phyloP scores from a whole-genome alignment of 2,113 vertebrate genomes.

The Balaeniceps rex region DNA sequence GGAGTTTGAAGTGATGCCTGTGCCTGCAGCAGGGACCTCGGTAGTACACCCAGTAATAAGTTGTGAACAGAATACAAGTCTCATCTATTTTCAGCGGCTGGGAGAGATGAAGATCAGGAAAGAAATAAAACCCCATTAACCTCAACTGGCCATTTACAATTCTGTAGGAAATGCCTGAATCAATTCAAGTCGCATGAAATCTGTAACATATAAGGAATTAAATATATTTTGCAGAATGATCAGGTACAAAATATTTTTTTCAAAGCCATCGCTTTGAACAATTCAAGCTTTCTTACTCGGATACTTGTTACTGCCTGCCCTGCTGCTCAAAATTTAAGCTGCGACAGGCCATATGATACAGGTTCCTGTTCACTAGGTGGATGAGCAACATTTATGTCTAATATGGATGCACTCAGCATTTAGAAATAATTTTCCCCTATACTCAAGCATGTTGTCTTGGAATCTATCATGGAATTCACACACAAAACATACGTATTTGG shows the following conservation, averaged over 20 bases:
- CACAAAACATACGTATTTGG: slow-evolving; percentile 1
- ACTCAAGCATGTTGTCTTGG: neutral
- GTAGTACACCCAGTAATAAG: neutral
- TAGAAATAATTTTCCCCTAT: neutral
- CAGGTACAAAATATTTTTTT: neutral
- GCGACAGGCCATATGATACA: neutral
- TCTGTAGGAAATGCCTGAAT: neutral
- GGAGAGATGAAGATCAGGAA: neutral
- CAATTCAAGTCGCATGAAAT: neutral
- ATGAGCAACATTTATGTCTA: neutral
- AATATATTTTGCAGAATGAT: neutral
- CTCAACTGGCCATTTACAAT: neutral
- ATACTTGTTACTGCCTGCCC: slow-evolving; percentile 6
- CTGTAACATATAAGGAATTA: neutral
- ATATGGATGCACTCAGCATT: neutral
- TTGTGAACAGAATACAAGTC: neutral
- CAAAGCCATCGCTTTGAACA: neutral
- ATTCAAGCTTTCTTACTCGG: neutral
- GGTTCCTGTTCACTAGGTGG: neutral
- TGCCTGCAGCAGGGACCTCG: neutral
- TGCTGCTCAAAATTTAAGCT: neutral
- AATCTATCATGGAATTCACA: neutral
- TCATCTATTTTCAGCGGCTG: neutral
- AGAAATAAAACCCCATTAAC: neutral
- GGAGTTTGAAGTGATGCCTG: neutral